Conservation (phyloP, 2,113 vertebrate genomes). For the Psammodynastes pulverulentus region DNA sequence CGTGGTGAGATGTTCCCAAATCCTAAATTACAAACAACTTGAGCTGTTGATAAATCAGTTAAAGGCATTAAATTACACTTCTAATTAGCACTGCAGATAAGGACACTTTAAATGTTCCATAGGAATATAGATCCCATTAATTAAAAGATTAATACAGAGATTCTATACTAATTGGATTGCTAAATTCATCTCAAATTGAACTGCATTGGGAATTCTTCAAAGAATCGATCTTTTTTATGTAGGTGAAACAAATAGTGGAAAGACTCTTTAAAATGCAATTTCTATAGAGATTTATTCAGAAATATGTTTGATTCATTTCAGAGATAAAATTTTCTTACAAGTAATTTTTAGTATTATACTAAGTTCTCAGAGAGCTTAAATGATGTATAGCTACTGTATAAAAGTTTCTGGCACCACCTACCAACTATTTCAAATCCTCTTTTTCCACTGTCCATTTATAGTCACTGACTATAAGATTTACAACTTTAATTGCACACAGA, state of each 20-base stretch:
- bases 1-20: slow-evolving; percentile 98
- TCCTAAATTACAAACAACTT: slow-evolving; percentile 73
- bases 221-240: neutral
- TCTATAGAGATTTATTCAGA: neutral
- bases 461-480: neutral
- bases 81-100: slow-evolving; percentile 9
- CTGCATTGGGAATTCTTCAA: slow-evolving; percentile 1
- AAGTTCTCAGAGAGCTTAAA: neutral
- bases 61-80: slow-evolving; percentile 26
- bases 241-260: neutral
- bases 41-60: slow-evolving; percentile 55
- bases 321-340: neutral
- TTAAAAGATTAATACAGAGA: slow-evolving; percentile 5
- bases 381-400: neutral
- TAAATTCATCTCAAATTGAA: neutral
- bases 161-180: slow-evolving; percentile 4
- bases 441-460: neutral
- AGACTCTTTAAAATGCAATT: neutral
- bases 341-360: neutral
- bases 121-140: neutral
- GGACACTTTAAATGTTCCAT: slow-evolving; percentile 20
- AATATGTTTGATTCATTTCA: neutral
- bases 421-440: neutral
- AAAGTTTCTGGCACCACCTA: neutral
- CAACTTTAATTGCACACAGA: neutral